Conservation (phyloP, 2,797 vertebrate species). For the Thalassophryne amazonica region DNA sequence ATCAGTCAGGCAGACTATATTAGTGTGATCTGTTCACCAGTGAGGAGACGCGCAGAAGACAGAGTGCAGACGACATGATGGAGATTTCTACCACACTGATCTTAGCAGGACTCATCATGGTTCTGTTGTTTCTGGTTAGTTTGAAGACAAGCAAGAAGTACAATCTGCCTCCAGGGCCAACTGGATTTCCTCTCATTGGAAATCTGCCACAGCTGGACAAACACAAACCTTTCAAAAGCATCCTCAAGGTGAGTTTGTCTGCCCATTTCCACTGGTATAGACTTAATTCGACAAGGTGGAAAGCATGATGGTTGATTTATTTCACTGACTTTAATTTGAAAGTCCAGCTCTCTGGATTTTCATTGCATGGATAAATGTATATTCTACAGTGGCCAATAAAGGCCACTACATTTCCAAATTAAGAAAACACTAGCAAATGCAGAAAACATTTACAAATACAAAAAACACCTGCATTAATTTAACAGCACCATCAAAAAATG, state of each 20-base stretch:
- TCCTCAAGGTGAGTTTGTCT: slow-evolving; percentile 50
- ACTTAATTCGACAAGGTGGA: no score
- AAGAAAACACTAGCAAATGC: no score
- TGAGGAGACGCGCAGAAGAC: rapidly evolving
- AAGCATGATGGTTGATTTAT: no score
- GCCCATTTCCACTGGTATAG: no score
- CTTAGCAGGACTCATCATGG: slow-evolving; percentile 23
- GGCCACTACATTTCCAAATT: no score
- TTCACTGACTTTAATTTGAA: no score
- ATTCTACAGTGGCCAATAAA: no score
- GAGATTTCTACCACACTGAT: slow-evolving; percentile 26
- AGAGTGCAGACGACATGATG: slow-evolving; percentile 8
- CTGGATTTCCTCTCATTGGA: slow-evolving; percentile 61
- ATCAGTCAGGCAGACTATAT: neutral
- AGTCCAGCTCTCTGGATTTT: no score
- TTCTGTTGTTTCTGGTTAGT: slow-evolving; percentile 45
- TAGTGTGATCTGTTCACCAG: neutral
- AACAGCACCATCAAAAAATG: no score
- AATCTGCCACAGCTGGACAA: slow-evolving; percentile 63
- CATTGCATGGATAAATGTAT: no score
- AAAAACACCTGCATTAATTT: no score
- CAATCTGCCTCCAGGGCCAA: slow-evolving; percentile 66
- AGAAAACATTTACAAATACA: no score
- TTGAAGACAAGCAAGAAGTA: slow-evolving; percentile 7
- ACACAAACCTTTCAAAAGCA: slow-evolving; percentile 56